phyloP scores from a whole-genome alignment of 2,797 vertebrate genomes.

The Molossus molossus region DNA sequence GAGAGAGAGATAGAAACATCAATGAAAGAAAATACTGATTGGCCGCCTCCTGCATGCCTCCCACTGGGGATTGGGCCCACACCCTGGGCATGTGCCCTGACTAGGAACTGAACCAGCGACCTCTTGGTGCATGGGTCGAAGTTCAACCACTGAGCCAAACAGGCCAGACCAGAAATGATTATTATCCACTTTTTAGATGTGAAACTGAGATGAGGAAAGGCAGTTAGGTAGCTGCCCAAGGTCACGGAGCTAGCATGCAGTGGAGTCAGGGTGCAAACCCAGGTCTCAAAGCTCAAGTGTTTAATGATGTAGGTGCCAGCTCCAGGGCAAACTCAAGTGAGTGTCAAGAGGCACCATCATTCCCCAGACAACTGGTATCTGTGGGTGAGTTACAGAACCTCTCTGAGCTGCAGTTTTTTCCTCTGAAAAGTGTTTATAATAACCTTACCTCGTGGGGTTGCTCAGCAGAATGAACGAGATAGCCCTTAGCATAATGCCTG shows the following conservation, averaged over 20 bases:
- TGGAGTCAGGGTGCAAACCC: background rate
- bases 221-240: background rate
- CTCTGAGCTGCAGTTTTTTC: background rate
- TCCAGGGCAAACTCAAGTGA: background rate
- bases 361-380: background rate
- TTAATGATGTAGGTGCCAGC: background rate
- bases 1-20: no score
- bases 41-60: no score
- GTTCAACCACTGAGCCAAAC: no score
- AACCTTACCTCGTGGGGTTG: background rate
- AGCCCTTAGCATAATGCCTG: background rate
- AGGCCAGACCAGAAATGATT: background rate
- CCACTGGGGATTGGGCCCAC: no score
- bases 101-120: no score
- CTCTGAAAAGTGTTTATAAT: background rate
- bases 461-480: background rate
- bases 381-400: background rate
- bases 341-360: background rate
- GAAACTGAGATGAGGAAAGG: slow-evolving; percentile 22
- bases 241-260: background rate
- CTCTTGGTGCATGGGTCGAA: no score
- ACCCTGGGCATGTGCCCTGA: no score
- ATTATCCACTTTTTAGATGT: background rate
- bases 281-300: background rate
- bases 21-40: no score